Percentiles rank a stretch among this genome's conserved stretches.
Evolutionary conservation across 2,888 invertebrate genomes (phyloP).

Genomic region (Melanophora roralis): DNA sequence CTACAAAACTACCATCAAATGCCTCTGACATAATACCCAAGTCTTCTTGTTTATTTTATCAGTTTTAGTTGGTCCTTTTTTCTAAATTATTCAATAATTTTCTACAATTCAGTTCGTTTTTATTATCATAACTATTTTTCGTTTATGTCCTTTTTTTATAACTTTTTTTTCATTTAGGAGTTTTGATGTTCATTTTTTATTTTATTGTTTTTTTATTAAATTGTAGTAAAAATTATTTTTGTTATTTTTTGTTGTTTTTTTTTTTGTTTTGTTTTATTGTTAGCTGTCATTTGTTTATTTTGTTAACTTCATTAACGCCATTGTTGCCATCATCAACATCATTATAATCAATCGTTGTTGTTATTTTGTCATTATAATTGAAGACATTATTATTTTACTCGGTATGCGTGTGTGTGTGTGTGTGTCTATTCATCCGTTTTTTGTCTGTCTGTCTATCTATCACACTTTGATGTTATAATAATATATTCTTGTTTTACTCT

Average conservation of each 20-base stretch:
- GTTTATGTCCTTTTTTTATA: neutral
- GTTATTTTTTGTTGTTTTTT: neutral
- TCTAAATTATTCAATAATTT: conserved; percentile 1
- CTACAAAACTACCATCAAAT: no score
- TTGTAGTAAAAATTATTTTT: neutral
- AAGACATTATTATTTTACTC: neutral
- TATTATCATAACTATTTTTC: neutral
- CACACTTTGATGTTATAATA: neutral
- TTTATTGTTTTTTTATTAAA: neutral
- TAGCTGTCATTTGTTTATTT: neutral
- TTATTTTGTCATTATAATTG: neutral
- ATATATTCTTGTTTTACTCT: neutral
- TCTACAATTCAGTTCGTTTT: neutral
- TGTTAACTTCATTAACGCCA: conserved; percentile 15
- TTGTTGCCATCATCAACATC: conserved; percentile 18
- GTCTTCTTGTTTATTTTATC: no score
- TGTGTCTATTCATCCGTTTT: neutral
- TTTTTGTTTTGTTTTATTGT: no score
- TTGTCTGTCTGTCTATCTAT: no score
- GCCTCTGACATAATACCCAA: no score
- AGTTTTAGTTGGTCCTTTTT: no score
- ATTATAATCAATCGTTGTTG: neutral
- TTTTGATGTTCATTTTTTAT: conserved; percentile 8
- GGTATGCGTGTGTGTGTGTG: neutral
- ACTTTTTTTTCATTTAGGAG: neutral